These are phyloP conservation scores for Scleropages formosus DNA, from an alignment of 2,797 vertebrate genomes.

Conservation along the genomic window DNA sequence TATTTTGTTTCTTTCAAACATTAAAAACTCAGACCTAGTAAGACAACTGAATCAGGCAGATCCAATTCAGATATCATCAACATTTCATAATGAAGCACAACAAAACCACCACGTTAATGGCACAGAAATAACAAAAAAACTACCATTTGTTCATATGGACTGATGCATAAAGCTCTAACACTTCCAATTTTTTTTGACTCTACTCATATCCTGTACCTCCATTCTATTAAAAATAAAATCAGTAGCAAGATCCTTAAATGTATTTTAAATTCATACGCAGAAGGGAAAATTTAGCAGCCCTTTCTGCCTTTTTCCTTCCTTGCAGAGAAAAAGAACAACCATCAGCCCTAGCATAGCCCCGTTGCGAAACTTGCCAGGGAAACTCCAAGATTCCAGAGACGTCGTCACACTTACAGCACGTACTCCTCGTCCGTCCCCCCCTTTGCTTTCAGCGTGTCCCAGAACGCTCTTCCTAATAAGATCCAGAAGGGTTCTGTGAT, in stretches of 20 bases:
- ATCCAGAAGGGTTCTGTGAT: not conserved
- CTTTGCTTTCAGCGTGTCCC: constrained; percentile 28
- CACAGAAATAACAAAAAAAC: not conserved
- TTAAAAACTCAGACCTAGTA: not conserved
- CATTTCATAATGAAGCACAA: not conserved
- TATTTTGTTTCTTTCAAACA: not conserved
- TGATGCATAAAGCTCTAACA: not conserved
- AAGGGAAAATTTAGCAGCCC: not conserved
- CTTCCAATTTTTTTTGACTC: not conserved
- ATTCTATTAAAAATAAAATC: not conserved
- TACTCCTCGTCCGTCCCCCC: constrained; percentile 8
- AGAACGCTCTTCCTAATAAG: not conserved
- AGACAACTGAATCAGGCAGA: not conserved
- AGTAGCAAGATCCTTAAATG: not conserved
- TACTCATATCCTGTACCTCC: not conserved
- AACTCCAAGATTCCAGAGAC: not conserved
- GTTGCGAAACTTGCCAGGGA: not conserved
- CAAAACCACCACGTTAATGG: not conserved
- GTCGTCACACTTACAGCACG: constrained; percentile 8
- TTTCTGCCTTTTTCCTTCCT: not conserved
- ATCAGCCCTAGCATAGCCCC: not conserved
- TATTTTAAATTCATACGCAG: not conserved
- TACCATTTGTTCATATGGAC: not conserved
- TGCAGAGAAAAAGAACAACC: not conserved
- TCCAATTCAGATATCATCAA: not conserved